These are phyloP conservation scores for Ectropis grisescens DNA, from an alignment of 1,140 invertebrate genomes.

Conservation along the genomic window DNA sequence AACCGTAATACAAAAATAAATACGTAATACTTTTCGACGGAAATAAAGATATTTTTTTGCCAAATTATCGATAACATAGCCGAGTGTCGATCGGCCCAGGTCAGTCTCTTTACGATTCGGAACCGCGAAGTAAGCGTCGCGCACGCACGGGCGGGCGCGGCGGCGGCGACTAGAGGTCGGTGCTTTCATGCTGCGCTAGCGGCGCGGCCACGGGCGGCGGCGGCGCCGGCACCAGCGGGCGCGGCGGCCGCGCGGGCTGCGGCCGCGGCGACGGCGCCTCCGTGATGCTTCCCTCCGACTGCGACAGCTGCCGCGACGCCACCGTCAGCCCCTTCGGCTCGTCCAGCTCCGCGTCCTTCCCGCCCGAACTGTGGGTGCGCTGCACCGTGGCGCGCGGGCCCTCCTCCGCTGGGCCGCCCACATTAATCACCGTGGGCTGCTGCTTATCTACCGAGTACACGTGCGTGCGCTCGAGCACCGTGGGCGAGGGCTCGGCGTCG, in stretches of 20 bases:
- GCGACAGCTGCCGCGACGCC: slow-evolving; percentile 53
- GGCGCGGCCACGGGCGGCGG: slow-evolving; percentile 26
- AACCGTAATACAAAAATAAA: slow-evolving; percentile 19
- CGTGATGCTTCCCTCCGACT: slow-evolving; percentile 62
- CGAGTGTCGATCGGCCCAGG: slow-evolving; percentile 3
- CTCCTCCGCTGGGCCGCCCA: slow-evolving; percentile 38
- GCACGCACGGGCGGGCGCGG: slow-evolving; percentile 1
- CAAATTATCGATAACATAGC: slow-evolving; percentile 4
- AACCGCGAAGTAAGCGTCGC: too few species aligned
- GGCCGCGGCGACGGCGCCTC: slow-evolving; percentile 45
- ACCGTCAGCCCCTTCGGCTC: slow-evolving; percentile 41
- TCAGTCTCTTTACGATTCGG: slow-evolving; percentile 14
- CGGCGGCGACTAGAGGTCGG: slow-evolving; percentile 37
- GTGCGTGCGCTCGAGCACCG: slow-evolving; percentile 74
- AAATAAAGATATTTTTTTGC: slow-evolving; percentile 13
- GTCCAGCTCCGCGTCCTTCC: slow-evolving; percentile 41
- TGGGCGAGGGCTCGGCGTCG: slow-evolving; percentile 45
- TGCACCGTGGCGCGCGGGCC: slow-evolving; percentile 32
- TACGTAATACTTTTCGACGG: slow-evolving; percentile 20
- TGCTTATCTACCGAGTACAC: slow-evolving; percentile 79
- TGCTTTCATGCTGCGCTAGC: slow-evolving; percentile 38
- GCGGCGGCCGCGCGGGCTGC: slow-evolving; percentile 29
- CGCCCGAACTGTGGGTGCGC: slow-evolving; percentile 56
- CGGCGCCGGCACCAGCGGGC: slow-evolving; percentile 35
- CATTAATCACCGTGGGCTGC: slow-evolving; percentile 77